Evolutionary conservation across 2,113 vertebrate species (phyloP).

Genomic region (Pangasianodon hypophthalmus): DNA sequence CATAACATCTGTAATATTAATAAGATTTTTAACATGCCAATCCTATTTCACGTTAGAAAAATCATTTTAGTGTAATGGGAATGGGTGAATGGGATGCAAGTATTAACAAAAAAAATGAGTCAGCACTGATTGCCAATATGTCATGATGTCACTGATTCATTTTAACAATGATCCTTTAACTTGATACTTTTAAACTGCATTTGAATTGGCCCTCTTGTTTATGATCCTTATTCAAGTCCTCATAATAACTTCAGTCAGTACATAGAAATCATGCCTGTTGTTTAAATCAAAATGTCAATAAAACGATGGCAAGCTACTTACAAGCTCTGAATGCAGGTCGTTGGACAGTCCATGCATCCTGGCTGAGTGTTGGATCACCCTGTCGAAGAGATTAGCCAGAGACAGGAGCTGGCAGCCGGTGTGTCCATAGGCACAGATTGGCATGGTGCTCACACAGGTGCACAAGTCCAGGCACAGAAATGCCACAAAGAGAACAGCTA

Average conservation of each 20-base stretch:
- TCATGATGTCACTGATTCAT: background rate
- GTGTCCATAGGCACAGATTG: constrained; percentile 62
- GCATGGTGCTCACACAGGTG: constrained; percentile 47
- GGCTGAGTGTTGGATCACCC: constrained; percentile 78
- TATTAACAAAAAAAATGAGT: background rate
- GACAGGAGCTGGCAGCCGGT: constrained; percentile 66
- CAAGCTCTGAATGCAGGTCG: constrained; percentile 74
- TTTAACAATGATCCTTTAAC: background rate
- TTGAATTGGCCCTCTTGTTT: background rate
- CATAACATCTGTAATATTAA: background rate
- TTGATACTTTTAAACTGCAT: background rate
- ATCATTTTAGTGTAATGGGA: background rate
- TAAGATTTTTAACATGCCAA: background rate
- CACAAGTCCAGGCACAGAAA: constrained; percentile 61
- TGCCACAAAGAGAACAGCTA: constrained; percentile 50
- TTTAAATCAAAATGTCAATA: background rate
- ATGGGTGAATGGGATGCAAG: background rate
- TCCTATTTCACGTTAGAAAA: background rate
- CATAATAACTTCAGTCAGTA: background rate
- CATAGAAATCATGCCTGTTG: background rate
- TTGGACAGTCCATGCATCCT: constrained; percentile 77
- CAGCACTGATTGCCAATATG: background rate
- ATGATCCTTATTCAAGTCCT: background rate
- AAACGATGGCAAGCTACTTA: constrained; percentile 57
- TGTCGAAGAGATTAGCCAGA: constrained; percentile 76